phyloP scores from a whole-genome alignment of 2,888 invertebrate species.

The Oligia strigilis region DNA sequence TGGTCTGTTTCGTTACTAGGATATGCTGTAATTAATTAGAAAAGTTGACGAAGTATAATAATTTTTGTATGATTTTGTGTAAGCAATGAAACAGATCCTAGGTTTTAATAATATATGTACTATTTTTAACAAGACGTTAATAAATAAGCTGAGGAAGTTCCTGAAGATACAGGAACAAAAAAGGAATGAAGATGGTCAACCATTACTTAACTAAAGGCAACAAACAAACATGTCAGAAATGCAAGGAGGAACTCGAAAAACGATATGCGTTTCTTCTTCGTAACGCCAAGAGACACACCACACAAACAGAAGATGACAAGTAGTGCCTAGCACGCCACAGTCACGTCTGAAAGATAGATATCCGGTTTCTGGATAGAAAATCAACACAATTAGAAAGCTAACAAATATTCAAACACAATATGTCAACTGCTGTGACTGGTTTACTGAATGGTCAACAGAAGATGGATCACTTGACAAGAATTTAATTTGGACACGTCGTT shows the following conservation, averaged over 20 bases:
- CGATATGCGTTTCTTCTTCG: background rate
- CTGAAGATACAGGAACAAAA: background rate
- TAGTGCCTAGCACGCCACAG: background rate
- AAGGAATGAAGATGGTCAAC: background rate
- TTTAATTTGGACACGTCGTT: background rate
- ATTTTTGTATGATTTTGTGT: slow-evolving; percentile 53
- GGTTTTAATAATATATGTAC: slow-evolving; percentile 45
- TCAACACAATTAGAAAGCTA: background rate
- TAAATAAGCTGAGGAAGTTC: background rate
- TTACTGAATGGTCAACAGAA: background rate
- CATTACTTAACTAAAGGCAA: background rate
- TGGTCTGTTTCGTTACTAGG: slow-evolving; percentile 64
- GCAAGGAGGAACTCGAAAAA: background rate
- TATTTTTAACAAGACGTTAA: slow-evolving; percentile 38
- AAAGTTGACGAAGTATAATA: slow-evolving; percentile 18
- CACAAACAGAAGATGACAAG: background rate
- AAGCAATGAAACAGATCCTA: slow-evolving; percentile 60
- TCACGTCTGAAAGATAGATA: background rate
- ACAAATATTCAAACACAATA: background rate
- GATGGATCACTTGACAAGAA: background rate
- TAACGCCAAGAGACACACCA: background rate
- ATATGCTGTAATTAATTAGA: slow-evolving; percentile 61
- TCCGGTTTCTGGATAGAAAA: background rate
- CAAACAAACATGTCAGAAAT: background rate
- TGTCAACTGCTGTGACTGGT: background rate